A percentile compares a stretch with the other conserved stretches of the same genome.
Conservation (phyloP, 2,113 vertebrate species). For the Neofelis nebulosa region DNA sequence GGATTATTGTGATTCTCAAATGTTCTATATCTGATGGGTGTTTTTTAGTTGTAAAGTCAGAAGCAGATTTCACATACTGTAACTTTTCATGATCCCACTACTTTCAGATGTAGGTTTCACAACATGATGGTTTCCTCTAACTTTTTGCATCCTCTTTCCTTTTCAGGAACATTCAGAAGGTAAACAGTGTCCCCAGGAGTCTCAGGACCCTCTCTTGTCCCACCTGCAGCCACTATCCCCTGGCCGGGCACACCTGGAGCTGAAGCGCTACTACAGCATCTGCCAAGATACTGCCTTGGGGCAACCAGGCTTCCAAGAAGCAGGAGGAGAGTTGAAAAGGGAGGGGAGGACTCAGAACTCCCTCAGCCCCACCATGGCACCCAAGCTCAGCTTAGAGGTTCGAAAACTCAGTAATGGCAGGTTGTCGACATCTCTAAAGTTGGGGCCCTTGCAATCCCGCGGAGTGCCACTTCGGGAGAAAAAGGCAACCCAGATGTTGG, state of each 20-base stretch:
- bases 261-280: slow-evolving; percentile 91
- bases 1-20: neutral
- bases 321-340: slow-evolving; percentile 69
- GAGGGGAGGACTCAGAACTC: slow-evolving; percentile 58
- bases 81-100: neutral
- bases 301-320: slow-evolving; percentile 81
- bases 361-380: slow-evolving; percentile 71
- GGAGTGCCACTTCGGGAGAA: slow-evolving; percentile 92
- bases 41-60: neutral
- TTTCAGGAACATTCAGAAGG: slow-evolving; percentile 80
- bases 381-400: slow-evolving; percentile 87
- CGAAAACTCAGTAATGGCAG: slow-evolving; percentile 90
- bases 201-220: slow-evolving; percentile 73
- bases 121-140: neutral
- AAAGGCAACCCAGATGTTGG: slow-evolving; percentile 97
- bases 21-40: neutral
- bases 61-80: neutral
- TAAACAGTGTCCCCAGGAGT: slow-evolving; percentile 70
- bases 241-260: slow-evolving; percentile 82
- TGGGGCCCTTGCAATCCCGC: slow-evolving; percentile 81
- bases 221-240: slow-evolving; percentile 78
- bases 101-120: neutral
- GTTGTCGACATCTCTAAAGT: slow-evolving; percentile 87
- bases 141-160: slow-evolving; percentile 36
- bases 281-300: slow-evolving; percentile 89